These are phyloP conservation scores for Aphidius gifuensis DNA, from an alignment of 1,140 invertebrate genomes.

Conservation along the genomic window DNA sequence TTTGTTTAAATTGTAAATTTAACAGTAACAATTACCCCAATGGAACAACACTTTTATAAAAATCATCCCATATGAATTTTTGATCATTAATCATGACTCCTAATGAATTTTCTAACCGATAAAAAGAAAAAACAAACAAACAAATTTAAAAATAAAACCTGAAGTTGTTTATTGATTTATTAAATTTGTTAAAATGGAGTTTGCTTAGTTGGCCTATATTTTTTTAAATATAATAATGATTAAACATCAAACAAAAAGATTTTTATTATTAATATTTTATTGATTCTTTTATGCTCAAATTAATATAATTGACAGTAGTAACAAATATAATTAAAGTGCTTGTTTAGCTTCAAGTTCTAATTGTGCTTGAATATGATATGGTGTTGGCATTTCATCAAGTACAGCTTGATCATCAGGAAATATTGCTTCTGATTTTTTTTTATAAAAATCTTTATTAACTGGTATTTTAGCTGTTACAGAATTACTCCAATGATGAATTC, in stretches of 20 bases:
- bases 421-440: constrained; percentile 33
- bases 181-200: constrained; percentile 5
- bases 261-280: background rate
- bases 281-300: background rate
- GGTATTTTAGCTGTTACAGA: constrained; percentile 14
- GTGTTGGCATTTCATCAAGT: constrained; percentile 41
- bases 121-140: background rate
- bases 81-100: constrained; percentile 30
- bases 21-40: constrained; percentile 40
- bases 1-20: too few species aligned
- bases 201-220: too few species aligned
- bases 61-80: constrained; percentile 57
- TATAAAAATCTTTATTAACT: constrained; percentile 25
- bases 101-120: background rate
- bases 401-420: constrained; percentile 46
- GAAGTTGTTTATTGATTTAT: constrained; percentile 23
- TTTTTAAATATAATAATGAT: too few species aligned
- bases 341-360: background rate
- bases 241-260: too few species aligned
- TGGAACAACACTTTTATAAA: constrained; percentile 43
- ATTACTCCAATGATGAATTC: constrained; percentile 63
- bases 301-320: background rate
- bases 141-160: constrained; percentile 1
- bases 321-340: background rate
- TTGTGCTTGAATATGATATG: constrained; percentile 14